Base-by-base conservation (phyloP, 2,113 vertebrate species). In the Progne subis region DNA sequence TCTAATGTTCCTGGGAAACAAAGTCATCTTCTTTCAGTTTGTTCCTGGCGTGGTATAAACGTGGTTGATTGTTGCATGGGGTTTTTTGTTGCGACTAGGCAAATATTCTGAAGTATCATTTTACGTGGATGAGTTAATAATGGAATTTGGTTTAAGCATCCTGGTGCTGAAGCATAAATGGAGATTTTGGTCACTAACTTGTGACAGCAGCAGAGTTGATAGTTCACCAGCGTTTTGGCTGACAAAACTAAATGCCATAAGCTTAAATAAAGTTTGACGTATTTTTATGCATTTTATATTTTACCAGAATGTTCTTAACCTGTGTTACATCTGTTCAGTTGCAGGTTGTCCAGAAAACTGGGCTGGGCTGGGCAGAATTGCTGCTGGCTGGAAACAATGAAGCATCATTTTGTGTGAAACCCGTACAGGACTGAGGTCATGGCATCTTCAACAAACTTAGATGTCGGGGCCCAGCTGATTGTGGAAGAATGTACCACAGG, bases 401-500 rank as follows among this genome's bases (percentile, higher is more conserved):
- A 90, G 65, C 90, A 92, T 10, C 43, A 5, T 44, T 88, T 77
- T 88, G 88, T 44, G 2, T 97, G 85, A 77, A 70, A 26, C 23
- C 60, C 12, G 1, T 1, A 15, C 3, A 0, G 46, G 50, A 44
- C 59, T 64, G 47, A 82, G 95, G 94, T 97, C 86, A 98, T 98
- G 96, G 94, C 98, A 64, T 96, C 98, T 26, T 94, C 98, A 41
- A 49, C 96, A 20, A 98, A 98, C 78, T 81, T 98, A 65, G 97
- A 98, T 8, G 50, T 97, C 4, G 98, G 96, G 44, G 97, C 97
- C 39, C 97, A 98, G 57, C 88, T 99, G 84, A 97, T 98, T 86
- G 84, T 98, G 39, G 99, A 99, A 69, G 99, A 99, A 28, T 99
- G 99, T 93, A 96, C 98, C 47, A 95, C 97, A 8, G 98, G 97